Conservation (phyloP, 2,113 vertebrate genomes). For the Suncus etruscus region DNA sequence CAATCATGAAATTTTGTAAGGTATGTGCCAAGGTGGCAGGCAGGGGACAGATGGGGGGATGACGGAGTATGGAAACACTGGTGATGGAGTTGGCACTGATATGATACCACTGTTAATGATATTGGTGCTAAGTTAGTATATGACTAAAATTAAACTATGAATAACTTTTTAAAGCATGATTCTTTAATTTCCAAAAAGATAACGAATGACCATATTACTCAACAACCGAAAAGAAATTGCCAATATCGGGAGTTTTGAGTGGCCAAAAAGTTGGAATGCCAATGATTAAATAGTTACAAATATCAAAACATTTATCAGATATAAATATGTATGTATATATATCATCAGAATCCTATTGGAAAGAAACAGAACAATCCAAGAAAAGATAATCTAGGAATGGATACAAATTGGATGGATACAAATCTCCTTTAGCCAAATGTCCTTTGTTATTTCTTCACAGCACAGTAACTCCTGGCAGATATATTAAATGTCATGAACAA, state of each 20-base stretch:
- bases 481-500: conserved; percentile 57
- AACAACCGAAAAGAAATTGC: conserved; percentile 49
- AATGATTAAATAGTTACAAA: conserved; percentile 63
- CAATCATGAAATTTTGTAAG: too few species aligned
- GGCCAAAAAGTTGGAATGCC: conserved; percentile 65
- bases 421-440: conserved; percentile 54
- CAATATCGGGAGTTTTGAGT: conserved; percentile 32
- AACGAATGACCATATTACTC: conserved; percentile 38
- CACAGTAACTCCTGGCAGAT: conserved; percentile 50
- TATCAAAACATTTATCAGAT: conserved; percentile 67
- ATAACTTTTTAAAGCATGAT: too few species aligned
- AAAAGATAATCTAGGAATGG: conserved; percentile 51
- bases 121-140: too few species aligned
- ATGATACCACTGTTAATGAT: too few species aligned
- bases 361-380: conserved; percentile 66
- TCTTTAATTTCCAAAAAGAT: too few species aligned
- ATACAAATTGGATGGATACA: conserved; percentile 5
- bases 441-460: conserved; percentile 18
- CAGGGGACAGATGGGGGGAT: too few species aligned
- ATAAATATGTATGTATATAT: background rate
- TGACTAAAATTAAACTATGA: too few species aligned
- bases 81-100: too few species aligned
- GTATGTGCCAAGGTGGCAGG: too few species aligned
- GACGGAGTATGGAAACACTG: too few species aligned
- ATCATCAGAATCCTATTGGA: conserved; percentile 64